Evolutionary conservation across 2,113 vertebrate genomes (phyloP), one percentile per base, ranked within the genome.

Genomic region (Podarcis cretensis): DNA sequence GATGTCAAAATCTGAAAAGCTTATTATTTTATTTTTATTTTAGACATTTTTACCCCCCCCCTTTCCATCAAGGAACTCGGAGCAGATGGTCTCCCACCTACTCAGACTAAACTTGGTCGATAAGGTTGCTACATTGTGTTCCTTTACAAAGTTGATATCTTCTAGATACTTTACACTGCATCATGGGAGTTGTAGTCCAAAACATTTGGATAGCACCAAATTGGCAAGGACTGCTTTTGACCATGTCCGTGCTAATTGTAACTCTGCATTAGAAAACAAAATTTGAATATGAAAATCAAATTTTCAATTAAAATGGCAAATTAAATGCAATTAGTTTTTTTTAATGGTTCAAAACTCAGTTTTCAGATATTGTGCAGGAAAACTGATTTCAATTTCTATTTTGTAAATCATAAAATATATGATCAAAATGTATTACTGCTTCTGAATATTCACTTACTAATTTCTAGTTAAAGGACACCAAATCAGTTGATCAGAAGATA

Each of bases 401-500:
- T 13, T 66, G 35, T 25, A 59, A n/a, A 6, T 12, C 13, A 57
- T 35, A 57, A 10, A 54, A 87, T 7, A 87, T 35, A 23, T 20
- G 25, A 90, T 68, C 12, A 75, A 92, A 92, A 74, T 91, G 27
- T 2, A 71, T 35, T 59, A 1, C 91, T 81, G 32, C 71, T 87
- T 66, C 0, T 83, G 74, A 80, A 65, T 86, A 23, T 85, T 85
- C 9, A 10, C 54, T 2, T 80, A 82, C 13, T 35, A 59, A 71
- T 81, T 0, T 89, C 68, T 91, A 99, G 99, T 93, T 99, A 20
- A 99, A 99, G 87, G 99, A 99, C 94, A 99, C 98, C 0, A 99
- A 98, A 92, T 99, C 99, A 0, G 96, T 97, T 54, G 99, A 99
- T 97, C 99, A 99, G 93, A 98, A 97, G 95, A 98, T 97, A 82